Evolutionary conservation across 2,888 invertebrate species (phyloP), one percentile per base, ranked within the genome.

Genomic region (Amphipyra berbera): DNA sequence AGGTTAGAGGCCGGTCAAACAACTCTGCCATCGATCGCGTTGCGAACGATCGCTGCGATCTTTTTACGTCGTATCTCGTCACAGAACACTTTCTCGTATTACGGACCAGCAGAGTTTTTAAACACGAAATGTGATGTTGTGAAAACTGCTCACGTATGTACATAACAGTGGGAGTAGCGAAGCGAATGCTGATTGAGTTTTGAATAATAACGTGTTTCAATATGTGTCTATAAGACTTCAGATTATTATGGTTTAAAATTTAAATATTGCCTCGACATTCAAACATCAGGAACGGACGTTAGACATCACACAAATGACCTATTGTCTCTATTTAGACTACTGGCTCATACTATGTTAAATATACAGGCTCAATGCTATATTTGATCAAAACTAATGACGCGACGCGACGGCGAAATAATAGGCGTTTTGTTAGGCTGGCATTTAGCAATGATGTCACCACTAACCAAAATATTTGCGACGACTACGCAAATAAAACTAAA

Each of bases 1-100:
- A 90, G 90, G 87, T 85, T 86, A 85, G 80, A 63, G 78, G 80
- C 84, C 86, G 89, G 90, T 90, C 89, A 88, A 86, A 82, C 83
- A 88, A 90, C 90, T 83, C 83, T 64, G 81, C 73, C 82, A 84
- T 88, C 85, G 87, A 89, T 87, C 83, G 84, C 68, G 70, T 61
- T 61, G 68, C 21, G 64, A 61, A 57, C 56, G 40, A 54, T 65
- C 42, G 63, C 68, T 52, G 60, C 49, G 56, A 53, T 52, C 58
- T 72, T 70, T 76, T 64, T 74, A 68, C 57, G 65, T 52, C 58
- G 68, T 58, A 60, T 68, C 73, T 80, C 65, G 50, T 73, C 60
- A 58, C 56, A 35, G 30, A 64, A 69, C 60, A 68, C 73, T 73
- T 78, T 73, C 78, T 77, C 67, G 70, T 57, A 13, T 53, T 67